phyloP scores from a whole-genome alignment of 2,797 vertebrate genomes.

The Ceryle rudis region DNA sequence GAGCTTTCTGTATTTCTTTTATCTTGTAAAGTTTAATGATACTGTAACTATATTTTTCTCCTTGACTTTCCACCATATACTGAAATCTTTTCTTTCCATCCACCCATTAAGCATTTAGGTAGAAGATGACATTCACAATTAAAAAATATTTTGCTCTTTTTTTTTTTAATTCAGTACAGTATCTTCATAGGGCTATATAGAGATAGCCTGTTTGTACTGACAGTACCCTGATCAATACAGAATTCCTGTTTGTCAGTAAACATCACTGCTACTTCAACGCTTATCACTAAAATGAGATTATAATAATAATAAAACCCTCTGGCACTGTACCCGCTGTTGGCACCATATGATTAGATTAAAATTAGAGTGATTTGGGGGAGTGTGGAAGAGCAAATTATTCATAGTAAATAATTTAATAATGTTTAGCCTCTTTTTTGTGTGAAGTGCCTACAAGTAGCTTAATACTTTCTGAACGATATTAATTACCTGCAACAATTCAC shows the following conservation, averaged over 20 bases:
- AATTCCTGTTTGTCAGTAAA: neutral
- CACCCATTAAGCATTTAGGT: neutral
- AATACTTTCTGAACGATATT: neutral
- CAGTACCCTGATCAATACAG: neutral
- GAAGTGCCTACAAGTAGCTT: neutral
- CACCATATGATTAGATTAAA: neutral
- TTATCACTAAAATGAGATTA: neutral
- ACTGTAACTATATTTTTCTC: neutral
- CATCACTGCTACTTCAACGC: neutral
- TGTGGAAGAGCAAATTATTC: neutral
- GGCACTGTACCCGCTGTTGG: neutral
- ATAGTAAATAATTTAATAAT: neutral
- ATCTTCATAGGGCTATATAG: neutral
- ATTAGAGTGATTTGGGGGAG: neutral
- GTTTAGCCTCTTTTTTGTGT: neutral
- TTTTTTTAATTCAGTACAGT: neutral
- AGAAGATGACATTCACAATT: neutral
- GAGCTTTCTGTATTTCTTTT: neutral
- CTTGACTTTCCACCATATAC: neutral
- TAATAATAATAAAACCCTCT: neutral
- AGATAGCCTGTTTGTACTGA: neutral
- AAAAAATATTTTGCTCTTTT: neutral
- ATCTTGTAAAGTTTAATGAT: neutral
- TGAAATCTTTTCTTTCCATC: neutral
- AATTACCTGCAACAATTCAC: neutral